Percentiles rank a stretch among this genome's conserved stretches.
These are phyloP conservation scores for Vollenhovia emeryi DNA, from an alignment of 1,140 invertebrate genomes.

Conservation along the genomic window DNA sequence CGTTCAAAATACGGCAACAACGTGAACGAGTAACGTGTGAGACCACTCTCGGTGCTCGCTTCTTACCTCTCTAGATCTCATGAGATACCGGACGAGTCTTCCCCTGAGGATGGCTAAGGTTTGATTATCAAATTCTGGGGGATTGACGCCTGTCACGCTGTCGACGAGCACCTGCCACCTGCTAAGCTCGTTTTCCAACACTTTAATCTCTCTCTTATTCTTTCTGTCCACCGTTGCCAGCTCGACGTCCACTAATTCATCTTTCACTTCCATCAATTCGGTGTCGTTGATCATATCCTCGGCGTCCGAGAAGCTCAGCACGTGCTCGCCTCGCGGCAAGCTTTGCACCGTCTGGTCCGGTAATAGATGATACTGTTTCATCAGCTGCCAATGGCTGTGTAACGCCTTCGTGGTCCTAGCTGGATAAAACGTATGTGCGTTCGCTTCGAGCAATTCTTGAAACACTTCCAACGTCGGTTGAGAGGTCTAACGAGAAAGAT, in stretches of 20 bases:
- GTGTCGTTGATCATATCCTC: constrained; percentile 95
- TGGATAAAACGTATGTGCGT: constrained; percentile 94
- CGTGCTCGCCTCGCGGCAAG: constrained; percentile 88
- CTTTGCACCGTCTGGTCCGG: constrained; percentile 94
- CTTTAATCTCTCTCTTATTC: constrained; percentile 93
- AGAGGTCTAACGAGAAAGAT: constrained; percentile 82
- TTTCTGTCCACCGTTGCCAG: constrained; percentile 89
- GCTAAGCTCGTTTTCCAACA: constrained; percentile 95
- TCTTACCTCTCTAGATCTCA: constrained; percentile 96
- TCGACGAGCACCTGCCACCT: constrained; percentile 98
- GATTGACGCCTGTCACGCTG: constrained; percentile 92
- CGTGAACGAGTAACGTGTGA: not conserved
- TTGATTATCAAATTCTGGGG: constrained; percentile 95
- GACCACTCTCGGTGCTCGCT: not conserved
- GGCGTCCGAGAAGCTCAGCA: constrained; percentile 95
- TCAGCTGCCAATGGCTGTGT: constrained; percentile 95
- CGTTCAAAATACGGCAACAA: constrained; percentile 17
- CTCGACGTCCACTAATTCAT: constrained; percentile 91
- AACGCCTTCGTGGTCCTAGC: constrained; percentile 94
- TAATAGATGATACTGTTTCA: constrained; percentile 97
- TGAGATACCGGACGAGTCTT: constrained; percentile 96
- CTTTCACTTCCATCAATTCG: constrained; percentile 92
- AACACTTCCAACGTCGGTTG: constrained; percentile 92
- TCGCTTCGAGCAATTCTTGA: constrained; percentile 94
- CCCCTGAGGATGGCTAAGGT: constrained; percentile 97